Percentiles rank a stretch among this genome's conserved stretches.
Evolutionary conservation across 2,113 vertebrate species (phyloP).

Genomic region (Clarias macrocephalus): DNA sequence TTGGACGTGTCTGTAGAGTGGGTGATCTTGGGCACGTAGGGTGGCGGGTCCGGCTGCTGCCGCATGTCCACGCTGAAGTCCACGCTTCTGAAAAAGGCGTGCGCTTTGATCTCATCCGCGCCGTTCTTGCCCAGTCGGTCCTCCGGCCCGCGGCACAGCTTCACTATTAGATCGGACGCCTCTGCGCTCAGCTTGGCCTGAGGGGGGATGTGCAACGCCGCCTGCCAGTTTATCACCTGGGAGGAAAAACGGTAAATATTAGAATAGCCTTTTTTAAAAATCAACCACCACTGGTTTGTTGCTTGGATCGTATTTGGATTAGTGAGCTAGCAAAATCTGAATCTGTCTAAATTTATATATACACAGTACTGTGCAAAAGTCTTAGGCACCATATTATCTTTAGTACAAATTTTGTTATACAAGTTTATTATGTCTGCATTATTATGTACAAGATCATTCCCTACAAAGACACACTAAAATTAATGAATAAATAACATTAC

Average conservation of each 20-base stretch:
- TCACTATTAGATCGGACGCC: constrained; percentile 92
- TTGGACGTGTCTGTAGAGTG: constrained; percentile 96
- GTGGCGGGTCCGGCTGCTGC: constrained; percentile 84
- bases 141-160: constrained; percentile 91
- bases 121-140: constrained; percentile 94
- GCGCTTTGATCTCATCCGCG: constrained; percentile 94
- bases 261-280: background rate
- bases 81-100: constrained; percentile 88
- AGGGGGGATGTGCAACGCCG: constrained; percentile 87
- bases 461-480: too few species aligned
- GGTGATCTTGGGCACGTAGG: constrained; percentile 92
- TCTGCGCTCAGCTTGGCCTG: constrained; percentile 90
- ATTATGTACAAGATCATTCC: too few species aligned
- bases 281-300: too few species aligned
- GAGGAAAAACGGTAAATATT: background rate
- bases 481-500: too few species aligned
- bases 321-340: background rate
- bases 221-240: constrained; percentile 98
- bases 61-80: constrained; percentile 93
- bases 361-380: too few species aligned
- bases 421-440: too few species aligned
- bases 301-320: background rate
- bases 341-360: background rate
- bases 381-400: too few species aligned
- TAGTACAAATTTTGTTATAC: too few species aligned